phyloP scores from a whole-genome alignment of 2,113 vertebrate species.

The Callocephalon fimbriatum region DNA sequence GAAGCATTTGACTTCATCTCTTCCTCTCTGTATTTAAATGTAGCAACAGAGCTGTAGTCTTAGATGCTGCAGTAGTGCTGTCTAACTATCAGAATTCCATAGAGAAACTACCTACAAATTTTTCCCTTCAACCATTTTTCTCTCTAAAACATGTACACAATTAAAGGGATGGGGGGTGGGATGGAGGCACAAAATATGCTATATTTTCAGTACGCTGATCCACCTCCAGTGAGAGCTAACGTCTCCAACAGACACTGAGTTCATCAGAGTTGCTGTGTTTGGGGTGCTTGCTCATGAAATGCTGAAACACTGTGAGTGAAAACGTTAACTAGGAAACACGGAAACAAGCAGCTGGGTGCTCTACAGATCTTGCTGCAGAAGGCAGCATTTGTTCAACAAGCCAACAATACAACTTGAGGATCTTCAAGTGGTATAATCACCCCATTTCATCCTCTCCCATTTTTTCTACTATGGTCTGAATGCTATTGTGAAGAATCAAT shows the following conservation, averaged over 20 bases:
- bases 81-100: neutral
- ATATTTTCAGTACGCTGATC: constrained; percentile 24
- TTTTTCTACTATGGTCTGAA: neutral
- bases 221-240: neutral
- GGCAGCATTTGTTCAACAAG: neutral
- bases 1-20: neutral
- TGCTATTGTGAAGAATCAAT: neutral
- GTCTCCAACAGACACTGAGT: neutral
- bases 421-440: neutral
- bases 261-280: constrained; percentile 16
- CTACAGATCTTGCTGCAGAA: neutral
- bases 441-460: neutral
- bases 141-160: neutral
- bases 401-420: neutral
- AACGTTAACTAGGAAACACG: constrained; percentile 4
- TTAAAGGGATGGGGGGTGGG: neutral
- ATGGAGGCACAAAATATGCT: neutral
- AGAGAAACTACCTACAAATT: neutral
- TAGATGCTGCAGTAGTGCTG: neutral
- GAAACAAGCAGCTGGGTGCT: constrained; percentile 40
- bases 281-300: constrained; percentile 3
- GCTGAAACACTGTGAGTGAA: constrained; percentile 25
- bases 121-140: neutral
- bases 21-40: neutral
- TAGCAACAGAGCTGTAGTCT: neutral